phyloP scores from a whole-genome alignment of 1,140 invertebrate species.

The Lordiphosa stackelbergi region DNA sequence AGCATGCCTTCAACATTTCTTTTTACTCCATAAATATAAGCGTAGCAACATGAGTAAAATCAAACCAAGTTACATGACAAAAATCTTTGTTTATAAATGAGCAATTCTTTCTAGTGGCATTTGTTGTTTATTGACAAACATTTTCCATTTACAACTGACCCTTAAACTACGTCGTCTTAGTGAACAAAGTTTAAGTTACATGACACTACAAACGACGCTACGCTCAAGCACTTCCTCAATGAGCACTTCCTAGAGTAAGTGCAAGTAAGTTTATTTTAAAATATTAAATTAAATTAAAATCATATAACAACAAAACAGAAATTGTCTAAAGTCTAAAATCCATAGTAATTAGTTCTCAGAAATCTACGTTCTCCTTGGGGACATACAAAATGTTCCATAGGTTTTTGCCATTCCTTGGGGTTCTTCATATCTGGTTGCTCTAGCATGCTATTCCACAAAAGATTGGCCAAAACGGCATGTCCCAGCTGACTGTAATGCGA shows the following conservation, averaged over 20 bases:
- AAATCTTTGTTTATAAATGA: no score
- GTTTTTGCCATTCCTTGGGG: not conserved
- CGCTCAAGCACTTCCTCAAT: not conserved
- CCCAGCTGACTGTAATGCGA: slow-evolving; percentile 85
- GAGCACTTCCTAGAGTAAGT: not conserved
- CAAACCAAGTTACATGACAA: no score
- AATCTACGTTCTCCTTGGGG: not conserved
- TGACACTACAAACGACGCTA: not conserved
- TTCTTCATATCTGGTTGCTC: not conserved
- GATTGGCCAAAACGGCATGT: slow-evolving; percentile 79
- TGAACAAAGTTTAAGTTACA: slow-evolving; percentile 9
- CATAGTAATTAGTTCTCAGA: slow-evolving; percentile 1
- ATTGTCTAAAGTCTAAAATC: not conserved
- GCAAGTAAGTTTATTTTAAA: no score
- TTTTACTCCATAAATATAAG: no score
- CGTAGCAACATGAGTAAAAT: no score
- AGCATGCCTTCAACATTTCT: no score
- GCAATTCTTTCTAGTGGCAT: not conserved
- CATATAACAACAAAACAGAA: no score
- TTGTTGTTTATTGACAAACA: slow-evolving; percentile 1
- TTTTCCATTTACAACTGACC: not conserved
- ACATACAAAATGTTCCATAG: slow-evolving; percentile 3
- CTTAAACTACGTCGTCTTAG: not conserved
- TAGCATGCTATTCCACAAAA: slow-evolving; percentile 82
- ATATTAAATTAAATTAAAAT: no score